Evolutionary conservation across 2,888 invertebrate species (phyloP), one percentile per base, ranked within the genome.

Genomic region (Ecdyonurus torrentis): DNA sequence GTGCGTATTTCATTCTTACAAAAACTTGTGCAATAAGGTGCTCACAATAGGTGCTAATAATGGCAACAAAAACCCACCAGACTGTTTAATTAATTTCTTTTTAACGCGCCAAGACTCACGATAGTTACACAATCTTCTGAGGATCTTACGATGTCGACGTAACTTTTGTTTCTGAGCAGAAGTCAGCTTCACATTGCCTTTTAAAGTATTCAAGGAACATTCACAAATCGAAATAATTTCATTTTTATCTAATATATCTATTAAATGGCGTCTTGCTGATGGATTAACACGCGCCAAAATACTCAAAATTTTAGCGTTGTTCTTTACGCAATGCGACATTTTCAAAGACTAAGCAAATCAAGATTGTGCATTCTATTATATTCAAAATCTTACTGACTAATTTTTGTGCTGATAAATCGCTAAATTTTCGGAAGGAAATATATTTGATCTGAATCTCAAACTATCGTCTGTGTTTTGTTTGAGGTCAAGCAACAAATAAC

Each of bases 401-500:
- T 37, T 37, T 5, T 10, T 37, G 5, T 37, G 7, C 5, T 15
- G 15, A 15, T 10, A 37, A 37, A 37, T 5, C 5, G 15, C 7
- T 37, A 37, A 37, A 10, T 37, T 37, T 5, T 37, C 37, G 15
- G 7, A 5, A 15, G 37, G 37, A 37, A 37, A 37, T 37, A 37
- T 37, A 10, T 37, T 5, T 10, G 37, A 37, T 37, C 37, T 37
- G 37, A 10, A 37, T 37, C 37, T 37, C 37, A 37, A 5, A 37
- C 15, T 37, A 15, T 37, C 37, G 15, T 37, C 15, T 10, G 37
- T 37, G 37, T 5, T 37, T 10, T 5, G 37, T 37, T 37, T 37
- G 5, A 37, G 15, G 15, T 37, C 37, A 10, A 37, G 15, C 5
- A 64, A 24, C 20, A 63, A 24, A 53, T 66, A 66, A 2, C 66